Evolutionary conservation across 2,888 invertebrate genomes (phyloP), one percentile per base, ranked within the genome.

Genomic region (Psylliodes chrysocephalus): DNA sequence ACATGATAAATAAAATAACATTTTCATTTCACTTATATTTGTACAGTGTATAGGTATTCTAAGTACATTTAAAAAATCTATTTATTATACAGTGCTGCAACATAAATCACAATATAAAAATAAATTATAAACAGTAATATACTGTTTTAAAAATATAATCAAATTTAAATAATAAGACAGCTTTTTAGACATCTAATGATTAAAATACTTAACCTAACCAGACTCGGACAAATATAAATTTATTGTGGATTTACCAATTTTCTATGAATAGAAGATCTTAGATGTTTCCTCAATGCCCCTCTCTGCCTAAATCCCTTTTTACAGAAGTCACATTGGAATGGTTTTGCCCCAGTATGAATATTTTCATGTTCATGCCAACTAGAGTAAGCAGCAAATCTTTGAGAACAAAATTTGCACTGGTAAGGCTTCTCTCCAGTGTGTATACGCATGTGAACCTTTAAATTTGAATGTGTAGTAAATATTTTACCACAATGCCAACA

Each of bases 291-390:
- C 18, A 67, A 46, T 1, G 67, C 52, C 89, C 88, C 78, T 89
- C 91, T 17, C 90, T 86, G 73, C 87, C 85, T 4, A 85, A 82
- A 57, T 91, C 85, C 71, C 86, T 85, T 0, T 90, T 63, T 63
- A 47, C 72, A 72, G 17, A 60, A 44, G 19, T 72, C 71, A 44
- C 73, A 73, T 8, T 66, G 54, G 25, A 71, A 73, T 2, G 73
- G 73, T 35, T 70, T 66, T 2, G 68, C 68, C 7, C 71, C 71
- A 8, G 70, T 62, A 38, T 73, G 73, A 6, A 70, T 73, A 63
- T 71, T 73, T 67, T 71, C 71, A 40, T 73, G 73, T 18, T 71
- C 71, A 7, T 71, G 69, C 65, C 71, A 70, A 6, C 70, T 68
- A 14, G 67, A 68, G 35, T 68, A 76, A 69, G 72, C 75, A 66